phyloP scores from a whole-genome alignment of 92 coral and sea anemone genomes.

The Paragorgia papillata region DNA sequence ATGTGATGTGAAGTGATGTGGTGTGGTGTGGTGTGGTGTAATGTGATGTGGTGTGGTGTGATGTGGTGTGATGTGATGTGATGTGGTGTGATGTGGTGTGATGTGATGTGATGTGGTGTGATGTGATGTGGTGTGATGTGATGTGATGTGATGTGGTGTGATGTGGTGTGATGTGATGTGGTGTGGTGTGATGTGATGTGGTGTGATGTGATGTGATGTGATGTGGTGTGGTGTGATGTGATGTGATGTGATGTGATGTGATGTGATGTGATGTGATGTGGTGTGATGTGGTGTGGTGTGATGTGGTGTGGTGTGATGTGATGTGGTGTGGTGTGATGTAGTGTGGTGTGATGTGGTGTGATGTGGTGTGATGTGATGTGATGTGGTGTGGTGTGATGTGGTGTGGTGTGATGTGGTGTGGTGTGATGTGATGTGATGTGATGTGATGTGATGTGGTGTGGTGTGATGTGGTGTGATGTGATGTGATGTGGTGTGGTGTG shows the following conservation, averaged over 20 bases:
- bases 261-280: neutral
- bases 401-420: neutral
- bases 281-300: neutral
- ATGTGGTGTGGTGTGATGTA: no score
- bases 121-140: slow-evolving; percentile 9
- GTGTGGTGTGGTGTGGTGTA: slow-evolving; percentile 10
- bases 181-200: slow-evolving; percentile 3
- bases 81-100: slow-evolving; percentile 13
- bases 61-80: slow-evolving; percentile 13
- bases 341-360: no score
- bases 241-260: neutral
- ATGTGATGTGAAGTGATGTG: slow-evolving; percentile 10
- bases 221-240: slow-evolving; percentile 17
- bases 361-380: no score
- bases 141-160: slow-evolving; percentile 13
- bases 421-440: neutral
- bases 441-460: neutral
- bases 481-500: no score
- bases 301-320: no score
- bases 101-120: slow-evolving; percentile 13
- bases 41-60: slow-evolving; percentile 17
- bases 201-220: neutral
- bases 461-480: neutral
- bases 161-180: slow-evolving; percentile 8
- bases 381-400: neutral